A percentile compares a stretch with the other conserved stretches of the same genome.
phyloP scores from a whole-genome alignment of 2,797 vertebrate genomes.

The Coregonus suidteri region DNA sequence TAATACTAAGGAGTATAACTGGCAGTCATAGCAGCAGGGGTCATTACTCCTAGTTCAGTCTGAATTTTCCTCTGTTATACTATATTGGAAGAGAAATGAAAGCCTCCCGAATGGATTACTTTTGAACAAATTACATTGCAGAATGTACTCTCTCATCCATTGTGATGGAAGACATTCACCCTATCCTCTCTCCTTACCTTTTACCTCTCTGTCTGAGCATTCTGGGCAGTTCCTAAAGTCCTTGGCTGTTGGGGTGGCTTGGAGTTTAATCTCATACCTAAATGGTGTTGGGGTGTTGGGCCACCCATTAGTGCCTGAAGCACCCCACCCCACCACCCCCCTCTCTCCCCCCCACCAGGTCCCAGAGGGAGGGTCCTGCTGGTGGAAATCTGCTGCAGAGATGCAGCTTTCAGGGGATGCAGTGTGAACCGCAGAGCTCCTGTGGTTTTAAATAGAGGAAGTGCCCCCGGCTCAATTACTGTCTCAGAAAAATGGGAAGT shows the following conservation, averaged over 20 bases:
- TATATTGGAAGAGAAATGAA: neutral
- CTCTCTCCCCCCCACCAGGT: conserved; percentile 38
- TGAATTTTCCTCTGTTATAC: neutral
- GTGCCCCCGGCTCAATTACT: conserved; percentile 72
- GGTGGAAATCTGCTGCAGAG: conserved; percentile 55
- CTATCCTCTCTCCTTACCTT: neutral
- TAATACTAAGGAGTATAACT: neutral
- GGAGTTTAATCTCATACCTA: conserved; percentile 46
- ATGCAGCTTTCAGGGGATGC: conserved; percentile 59
- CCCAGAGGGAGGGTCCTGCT: conserved; percentile 57
- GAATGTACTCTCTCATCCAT: neutral
- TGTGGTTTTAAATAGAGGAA: conserved; percentile 74
- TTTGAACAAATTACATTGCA: neutral
- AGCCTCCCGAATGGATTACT: neutral
- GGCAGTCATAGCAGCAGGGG: neutral
- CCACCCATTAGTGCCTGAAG: conserved; percentile 51
- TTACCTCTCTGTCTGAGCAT: neutral
- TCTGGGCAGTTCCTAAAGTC: neutral
- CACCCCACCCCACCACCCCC: conserved; percentile 18
- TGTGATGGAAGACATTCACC: neutral
- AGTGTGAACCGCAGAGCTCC: conserved; percentile 62
- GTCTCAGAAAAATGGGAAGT: conserved; percentile 62
- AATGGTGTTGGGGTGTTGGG: conserved; percentile 44
- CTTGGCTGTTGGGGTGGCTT: conserved; percentile 10
- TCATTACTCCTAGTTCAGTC: neutral